Percentiles rank a stretch among this genome's conserved stretches.
Evolutionary conservation across 2,797 vertebrate genomes (phyloP).

Genomic region (Enteromius mattozi): DNA sequence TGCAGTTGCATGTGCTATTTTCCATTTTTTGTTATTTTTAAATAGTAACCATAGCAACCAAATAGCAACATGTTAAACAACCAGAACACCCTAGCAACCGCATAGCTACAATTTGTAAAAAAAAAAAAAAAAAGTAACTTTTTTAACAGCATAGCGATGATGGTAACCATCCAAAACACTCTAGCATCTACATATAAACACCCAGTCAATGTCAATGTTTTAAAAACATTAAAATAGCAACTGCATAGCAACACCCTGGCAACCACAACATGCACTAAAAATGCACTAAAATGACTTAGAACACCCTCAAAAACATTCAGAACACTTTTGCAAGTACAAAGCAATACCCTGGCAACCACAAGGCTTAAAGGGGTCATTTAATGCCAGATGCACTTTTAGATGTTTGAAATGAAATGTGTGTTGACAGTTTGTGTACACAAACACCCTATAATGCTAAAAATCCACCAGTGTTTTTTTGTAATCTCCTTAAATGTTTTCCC

Average conservation of each 20-base stretch:
- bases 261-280: neutral
- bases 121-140: too few species aligned
- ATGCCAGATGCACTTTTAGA: too few species aligned
- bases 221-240: neutral
- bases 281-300: neutral
- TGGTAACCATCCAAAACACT: neutral
- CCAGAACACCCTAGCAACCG: neutral
- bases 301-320: neutral
- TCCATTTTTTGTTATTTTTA: neutral
- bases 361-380: neutral
- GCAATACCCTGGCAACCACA: neutral
- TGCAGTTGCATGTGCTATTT: neutral
- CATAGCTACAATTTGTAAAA: neutral
- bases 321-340: neutral
- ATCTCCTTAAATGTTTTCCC: too few species aligned
- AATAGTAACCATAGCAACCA: neutral
- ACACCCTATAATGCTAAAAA: too few species aligned
- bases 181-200: neutral
- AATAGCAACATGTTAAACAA: neutral
- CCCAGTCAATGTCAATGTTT: neutral
- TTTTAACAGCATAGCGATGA: neutral
- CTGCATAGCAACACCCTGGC: neutral
- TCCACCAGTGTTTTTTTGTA: too few species aligned
- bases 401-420: too few species aligned
- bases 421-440: too few species aligned